Evolutionary conservation across 2,113 vertebrate species (phyloP), one percentile per base, ranked within the genome.

Genomic region (Melanerpes formicivorus): DNA sequence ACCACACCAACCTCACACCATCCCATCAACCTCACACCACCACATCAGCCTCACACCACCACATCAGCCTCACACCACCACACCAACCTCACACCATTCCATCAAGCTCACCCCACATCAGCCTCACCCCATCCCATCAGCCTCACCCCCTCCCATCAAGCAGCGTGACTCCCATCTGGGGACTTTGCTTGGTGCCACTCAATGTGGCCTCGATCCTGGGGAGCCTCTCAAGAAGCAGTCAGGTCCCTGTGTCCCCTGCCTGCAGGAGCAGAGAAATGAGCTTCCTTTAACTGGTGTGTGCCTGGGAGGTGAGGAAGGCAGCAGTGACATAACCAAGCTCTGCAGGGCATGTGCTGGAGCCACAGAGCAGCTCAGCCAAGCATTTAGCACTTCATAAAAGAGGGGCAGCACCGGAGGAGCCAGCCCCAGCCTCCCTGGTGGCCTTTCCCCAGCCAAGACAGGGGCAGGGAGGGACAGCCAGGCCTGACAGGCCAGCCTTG

Each of bases 361-460:
- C 1, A 0, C 3, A 30, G 7, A 30, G 25, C 59, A 69, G 16
- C 18, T 5, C 2, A 0, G 42, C 9, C 66, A 92, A 82, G 50
- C 79, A 84, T 87, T 87, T 92, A 77, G 73, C 90, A 77, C 81
- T 64, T 74, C 84, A 90, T 90, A 89, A 91, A 92, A 90, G 21
- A 37, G 27, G 30, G 27, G 13, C 60, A 82, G 79, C 50, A 9
- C 9, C 1, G 0, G 5, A 1, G 0, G 59, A 50, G 76, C 55
- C 64, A 65, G 71, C 0, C 0, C 13, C 0, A 0, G 50, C 25
- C 2, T 0, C 32, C 1, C 0, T 0, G 0, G 1, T 10, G 44
- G 46, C 54, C 26, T 29, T 18, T 78, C 25, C 60, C 23, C 1
- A 1, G 10, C 9, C 29, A 9, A 10, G 30, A 74, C 15, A 62